A percentile compares a stretch with the other conserved stretches of the same genome.
Conservation (phyloP, 2,797 vertebrate species). For the Pempheris klunzingeri region DNA sequence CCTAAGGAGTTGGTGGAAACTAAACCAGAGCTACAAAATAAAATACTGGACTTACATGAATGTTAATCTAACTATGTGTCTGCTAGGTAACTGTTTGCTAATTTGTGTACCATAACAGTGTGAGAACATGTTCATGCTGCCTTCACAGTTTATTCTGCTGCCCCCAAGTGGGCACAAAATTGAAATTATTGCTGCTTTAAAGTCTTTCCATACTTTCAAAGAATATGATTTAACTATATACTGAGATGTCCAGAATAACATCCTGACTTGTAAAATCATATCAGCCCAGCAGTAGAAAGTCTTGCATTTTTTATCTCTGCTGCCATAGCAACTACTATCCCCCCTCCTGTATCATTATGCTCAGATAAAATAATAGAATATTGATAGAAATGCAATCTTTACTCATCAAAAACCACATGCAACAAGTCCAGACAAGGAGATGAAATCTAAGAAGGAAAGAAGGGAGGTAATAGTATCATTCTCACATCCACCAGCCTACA, state of each 20-base stretch:
- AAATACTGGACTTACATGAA: background rate
- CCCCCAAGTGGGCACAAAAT: background rate
- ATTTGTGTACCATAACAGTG: background rate
- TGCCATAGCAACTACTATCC: slow-evolving; percentile 41
- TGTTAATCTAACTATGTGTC: background rate
- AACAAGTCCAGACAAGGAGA: slow-evolving; percentile 36
- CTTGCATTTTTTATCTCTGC: slow-evolving; percentile 28
- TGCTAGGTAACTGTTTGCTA: background rate
- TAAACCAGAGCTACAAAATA: background rate
- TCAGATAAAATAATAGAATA: slow-evolving; percentile 38
- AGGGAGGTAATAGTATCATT: slow-evolving; percentile 23
- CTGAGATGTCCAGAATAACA: no score
- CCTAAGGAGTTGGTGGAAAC: background rate
- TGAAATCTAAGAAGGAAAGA: slow-evolving; percentile 28
- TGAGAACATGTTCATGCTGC: background rate
- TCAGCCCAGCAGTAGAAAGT: slow-evolving; percentile 1
- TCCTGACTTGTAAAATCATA: slow-evolving; percentile 15
- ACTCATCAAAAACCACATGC: slow-evolving; percentile 43
- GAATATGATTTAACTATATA: background rate
- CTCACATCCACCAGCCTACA: slow-evolving; percentile 13
- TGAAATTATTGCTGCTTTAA: background rate
- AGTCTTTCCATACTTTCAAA: background rate
- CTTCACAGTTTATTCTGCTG: background rate
- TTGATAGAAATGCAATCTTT: slow-evolving; percentile 34
- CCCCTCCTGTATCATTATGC: slow-evolving; percentile 2